Evolutionary conservation across 1,140 invertebrate genomes (phyloP), one percentile per base, ranked within the genome.

Genomic region (Trichomalopsis sarcophagae): DNA sequence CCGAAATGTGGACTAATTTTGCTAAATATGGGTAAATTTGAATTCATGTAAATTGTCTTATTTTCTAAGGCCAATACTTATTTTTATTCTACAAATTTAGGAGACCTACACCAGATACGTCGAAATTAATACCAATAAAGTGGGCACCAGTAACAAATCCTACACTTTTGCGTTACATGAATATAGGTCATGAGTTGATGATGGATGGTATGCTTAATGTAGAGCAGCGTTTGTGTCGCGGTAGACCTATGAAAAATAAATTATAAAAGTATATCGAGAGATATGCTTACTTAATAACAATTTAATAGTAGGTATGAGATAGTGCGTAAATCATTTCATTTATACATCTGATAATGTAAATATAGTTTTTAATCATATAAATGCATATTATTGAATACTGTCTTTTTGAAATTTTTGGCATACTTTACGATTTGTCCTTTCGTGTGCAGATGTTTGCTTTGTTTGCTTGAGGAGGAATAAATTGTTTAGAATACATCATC

Each of bases 1-100:
- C 76, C 1, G 82, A 88, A 30, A 86, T 89, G 83, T 89, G 89
- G 89, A 89, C 89, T 0, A 62, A 89, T 76, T 89, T 89, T 55
- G 89, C 89, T 6, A 89, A 87, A 83, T 86, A 77, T 33, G 89
- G 88, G 89, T 89, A 87, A 0, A 55, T 71, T 71, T 74, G 9
- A 9, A 68, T 36, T 80, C n/a, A 17, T 17, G 50, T 68, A 21
- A 2, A 68, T 68, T 21, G 11, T 44, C 1, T 23, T 7, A 14
- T 75, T 44, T 9, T 75, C 23, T 36, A 14, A n/a, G 13, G 11
- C 14, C 6, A 27, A 73, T 14, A 33, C 69, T 73, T 1, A 21
- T 73, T 73, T 73, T 2, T 76, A 76, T 76, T 76, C 23, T 76
- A 3, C 0, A 27, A 68, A 69, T 69, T 36, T 27, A 82, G 81